Evolutionary conservation across 2,888 invertebrate species (phyloP), one percentile per base, ranked within the genome.

Genomic region (Meghimatium bilineatum): DNA sequence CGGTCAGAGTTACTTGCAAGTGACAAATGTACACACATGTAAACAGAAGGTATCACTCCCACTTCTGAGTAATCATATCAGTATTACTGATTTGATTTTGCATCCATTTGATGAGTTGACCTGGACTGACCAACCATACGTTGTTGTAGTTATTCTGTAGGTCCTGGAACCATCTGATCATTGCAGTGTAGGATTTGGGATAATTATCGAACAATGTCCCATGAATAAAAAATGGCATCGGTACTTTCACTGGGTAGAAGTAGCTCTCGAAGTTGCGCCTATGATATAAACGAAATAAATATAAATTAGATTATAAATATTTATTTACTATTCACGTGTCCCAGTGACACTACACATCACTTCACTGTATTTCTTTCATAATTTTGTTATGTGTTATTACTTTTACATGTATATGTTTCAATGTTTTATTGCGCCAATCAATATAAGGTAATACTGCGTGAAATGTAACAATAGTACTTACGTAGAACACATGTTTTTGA

Each of bases 221-320:
- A 32, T 38, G 78, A 3, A 34, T 78, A 23, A 38, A 78, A 44
- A 38, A 1, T 12, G 14, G 36, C 66, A 78, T 78, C 2, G 78
- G 78, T 36, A 78, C 67, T 66, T 78, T 78, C 38, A 2, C 34
- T 20, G 63, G 63, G 66, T 78, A 78, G 76, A 77, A 77, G 56
- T 56, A 32, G 12, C 2, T 36, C 32, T 77, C 76, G 23, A 77
- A 60, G 36, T 56, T 52, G 10, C 34, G 10, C 10, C 76, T 77
- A 23, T 2, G 23, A n/a, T 17, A 74, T 44, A 49, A 38, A 36
- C 12, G 36, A 71, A n/a, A 29, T 44, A 49, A 34, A 69, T 3
- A 69, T 14, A 63, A 29, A 5, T 26, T 63, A 29, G 12, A 8
- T 44, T 44, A 8, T 44, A 44, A 12, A 44, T 44, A 44, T 44